Conservation (phyloP, 2,797 vertebrate genomes). For the Cryptoprocta ferox region DNA sequence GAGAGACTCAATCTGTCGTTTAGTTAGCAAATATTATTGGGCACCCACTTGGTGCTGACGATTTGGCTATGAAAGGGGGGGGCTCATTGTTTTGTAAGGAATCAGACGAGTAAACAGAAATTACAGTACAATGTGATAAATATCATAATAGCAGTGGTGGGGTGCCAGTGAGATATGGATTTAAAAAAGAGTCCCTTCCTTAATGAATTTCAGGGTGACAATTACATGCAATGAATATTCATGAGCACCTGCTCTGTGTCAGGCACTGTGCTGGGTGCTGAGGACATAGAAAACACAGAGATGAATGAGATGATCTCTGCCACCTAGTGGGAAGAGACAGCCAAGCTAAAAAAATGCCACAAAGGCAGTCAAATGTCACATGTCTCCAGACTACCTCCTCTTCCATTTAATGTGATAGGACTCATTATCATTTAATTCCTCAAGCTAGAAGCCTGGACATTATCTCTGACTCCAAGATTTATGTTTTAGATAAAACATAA, state of each 20-base stretch:
- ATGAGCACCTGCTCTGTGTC: not conserved
- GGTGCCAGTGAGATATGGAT: not conserved
- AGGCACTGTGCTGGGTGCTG: slow-evolving; percentile 62
- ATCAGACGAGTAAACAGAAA: not conserved
- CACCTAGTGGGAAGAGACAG: slow-evolving; percentile 74
- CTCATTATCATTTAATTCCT: slow-evolving; percentile 80
- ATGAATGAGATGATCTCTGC: slow-evolving; percentile 69
- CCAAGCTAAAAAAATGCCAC: slow-evolving; percentile 66
- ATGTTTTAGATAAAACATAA: slow-evolving; percentile 73
- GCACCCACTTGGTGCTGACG: not conserved
- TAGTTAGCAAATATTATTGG: not conserved
- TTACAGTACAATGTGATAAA: not conserved
- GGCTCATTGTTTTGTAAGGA: not conserved
- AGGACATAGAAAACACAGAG: not conserved
- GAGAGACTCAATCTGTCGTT: not conserved
- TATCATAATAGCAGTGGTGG: not conserved
- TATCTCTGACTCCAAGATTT: slow-evolving; percentile 74
- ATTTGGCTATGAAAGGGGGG: not conserved
- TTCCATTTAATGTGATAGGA: slow-evolving; percentile 73
- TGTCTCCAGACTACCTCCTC: slow-evolving; percentile 69
- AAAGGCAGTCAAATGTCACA: slow-evolving; percentile 78
- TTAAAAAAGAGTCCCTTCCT: not conserved
- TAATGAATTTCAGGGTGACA: slow-evolving; percentile 26
- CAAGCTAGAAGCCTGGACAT: slow-evolving; percentile 74
- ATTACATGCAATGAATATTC: not conserved